phyloP scores from a whole-genome alignment of 1,140 invertebrate species.

The Thaumatotibia leucotreta region DNA sequence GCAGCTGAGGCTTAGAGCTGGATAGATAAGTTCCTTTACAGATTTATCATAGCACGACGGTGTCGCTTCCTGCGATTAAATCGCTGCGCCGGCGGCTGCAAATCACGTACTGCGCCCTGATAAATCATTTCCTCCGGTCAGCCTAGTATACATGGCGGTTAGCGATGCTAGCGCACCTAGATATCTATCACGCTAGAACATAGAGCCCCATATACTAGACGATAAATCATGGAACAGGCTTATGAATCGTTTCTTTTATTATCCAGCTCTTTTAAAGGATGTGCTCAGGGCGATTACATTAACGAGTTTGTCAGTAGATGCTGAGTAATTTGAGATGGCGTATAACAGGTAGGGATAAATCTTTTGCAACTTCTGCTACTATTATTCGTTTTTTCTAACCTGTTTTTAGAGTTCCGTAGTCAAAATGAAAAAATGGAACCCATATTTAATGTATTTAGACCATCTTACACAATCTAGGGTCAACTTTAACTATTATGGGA shows the following conservation, averaged over 20 bases:
- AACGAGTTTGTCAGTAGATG: not conserved
- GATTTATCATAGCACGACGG: slow-evolving; percentile 50
- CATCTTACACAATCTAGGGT: too few species aligned
- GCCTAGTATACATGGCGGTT: slow-evolving; percentile 24
- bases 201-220: not conserved
- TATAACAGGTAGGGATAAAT: not conserved
- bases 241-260: not conserved
- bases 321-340: not conserved
- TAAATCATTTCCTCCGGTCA: slow-evolving; percentile 61
- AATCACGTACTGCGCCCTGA: slow-evolving; percentile 56
- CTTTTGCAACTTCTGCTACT: not conserved
- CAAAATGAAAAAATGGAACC: too few species aligned
- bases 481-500: too few species aligned
- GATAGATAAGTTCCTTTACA: slow-evolving; percentile 64
- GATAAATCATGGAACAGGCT: not conserved
- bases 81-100: slow-evolving; percentile 45
- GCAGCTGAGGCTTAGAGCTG: slow-evolving; percentile 43
- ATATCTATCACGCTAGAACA: slow-evolving; percentile 10
- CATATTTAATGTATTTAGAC: too few species aligned
- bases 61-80: slow-evolving; percentile 67
- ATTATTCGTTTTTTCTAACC: too few species aligned
- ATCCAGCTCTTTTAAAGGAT: not conserved
- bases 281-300: not conserved
- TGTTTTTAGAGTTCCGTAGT: too few species aligned
- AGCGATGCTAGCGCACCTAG: slow-evolving; percentile 11